These are phyloP conservation scores for Amphiprion clarkii DNA, from an alignment of 2,797 vertebrate species.

Conservation along the genomic window DNA sequence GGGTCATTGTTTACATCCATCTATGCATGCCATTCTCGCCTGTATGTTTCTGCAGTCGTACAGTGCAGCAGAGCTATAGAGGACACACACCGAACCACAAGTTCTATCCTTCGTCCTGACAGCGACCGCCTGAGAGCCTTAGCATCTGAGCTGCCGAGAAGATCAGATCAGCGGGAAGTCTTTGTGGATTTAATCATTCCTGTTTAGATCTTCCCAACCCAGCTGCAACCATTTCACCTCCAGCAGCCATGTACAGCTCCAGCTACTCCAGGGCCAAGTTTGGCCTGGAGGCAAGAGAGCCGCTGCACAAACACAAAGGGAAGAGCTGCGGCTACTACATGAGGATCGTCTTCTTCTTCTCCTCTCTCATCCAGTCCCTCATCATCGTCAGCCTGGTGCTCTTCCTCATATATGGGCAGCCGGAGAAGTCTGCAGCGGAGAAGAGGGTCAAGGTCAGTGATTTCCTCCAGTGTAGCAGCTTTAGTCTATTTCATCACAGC, in stretches of 20 bases:
- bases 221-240: constrained; percentile 63
- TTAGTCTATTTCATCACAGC: neutral
- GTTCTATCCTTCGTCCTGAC: neutral
- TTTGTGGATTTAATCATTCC: constrained; percentile 38
- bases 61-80: neutral
- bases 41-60: constrained; percentile 25
- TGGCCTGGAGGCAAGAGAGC: constrained; percentile 76
- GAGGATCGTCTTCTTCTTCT: constrained; percentile 93
- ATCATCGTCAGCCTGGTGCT: constrained; percentile 96
- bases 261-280: constrained; percentile 84
- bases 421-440: constrained; percentile 84
- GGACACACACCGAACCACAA: neutral
- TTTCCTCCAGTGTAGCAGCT: neutral
- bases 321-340: constrained; percentile 92
- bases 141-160: constrained; percentile 14
- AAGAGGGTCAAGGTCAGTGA: constrained; percentile 77
- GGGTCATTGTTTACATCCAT: constrained; percentile 74
- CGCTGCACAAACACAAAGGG: constrained; percentile 64
- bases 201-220: constrained; percentile 12
- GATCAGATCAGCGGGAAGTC: neutral
- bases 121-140: constrained; percentile 1
- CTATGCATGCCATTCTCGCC: constrained; percentile 38
- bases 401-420: constrained; percentile 94
- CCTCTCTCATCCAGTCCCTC: constrained; percentile 94
- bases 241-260: constrained; percentile 82